A percentile compares a stretch with the other conserved stretches of the same genome.
phyloP scores from a whole-genome alignment of 2,888 invertebrate genomes.

The Isotomurus palustris region DNA sequence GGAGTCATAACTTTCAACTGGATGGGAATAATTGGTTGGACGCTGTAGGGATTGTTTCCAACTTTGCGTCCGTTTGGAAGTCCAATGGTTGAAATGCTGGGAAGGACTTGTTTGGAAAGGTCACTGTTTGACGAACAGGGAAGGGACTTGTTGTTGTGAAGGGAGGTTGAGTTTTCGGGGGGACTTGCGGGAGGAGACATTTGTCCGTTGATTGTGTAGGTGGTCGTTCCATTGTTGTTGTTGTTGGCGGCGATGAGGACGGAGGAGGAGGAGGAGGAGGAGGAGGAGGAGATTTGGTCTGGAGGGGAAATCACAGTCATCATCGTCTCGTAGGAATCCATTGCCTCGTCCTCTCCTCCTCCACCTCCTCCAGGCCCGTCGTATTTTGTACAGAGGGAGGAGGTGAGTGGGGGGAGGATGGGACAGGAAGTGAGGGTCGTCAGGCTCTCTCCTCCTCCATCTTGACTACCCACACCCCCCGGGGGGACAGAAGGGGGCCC shows the following conservation, averaged over 20 bases:
- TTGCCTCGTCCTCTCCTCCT: neutral
- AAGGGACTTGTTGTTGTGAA: neutral
- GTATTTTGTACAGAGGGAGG: conserved; percentile 8
- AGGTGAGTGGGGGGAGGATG: conserved; percentile 15
- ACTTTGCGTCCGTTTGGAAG: conserved; percentile 29
- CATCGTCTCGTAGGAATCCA: conserved; percentile 36
- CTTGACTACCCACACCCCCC: conserved; percentile 21
- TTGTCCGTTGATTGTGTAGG: conserved; percentile 47
- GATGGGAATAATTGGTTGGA: conserved; percentile 39
- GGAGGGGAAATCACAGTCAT: conserved; percentile 49
- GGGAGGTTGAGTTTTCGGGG: too few relatives aligned
- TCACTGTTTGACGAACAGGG: neutral
- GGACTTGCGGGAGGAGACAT: conserved; percentile 53
- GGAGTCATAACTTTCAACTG: conserved; percentile 53
- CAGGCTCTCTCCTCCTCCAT: neutral
- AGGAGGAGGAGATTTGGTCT: too few relatives aligned
- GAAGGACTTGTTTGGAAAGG: conserved; percentile 30
- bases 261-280: neutral
- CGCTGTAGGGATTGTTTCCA: conserved; percentile 15
- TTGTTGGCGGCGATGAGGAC: too few relatives aligned
- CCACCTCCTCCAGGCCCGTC: neutral
- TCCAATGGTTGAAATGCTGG: conserved; percentile 42
- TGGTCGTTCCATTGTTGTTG: neutral
- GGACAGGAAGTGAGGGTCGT: conserved; percentile 4
- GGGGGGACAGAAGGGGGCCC: conserved; percentile 3